Evolutionary conservation across 2,888 invertebrate species (phyloP), one percentile per base, ranked within the genome.

Genomic region (Pheosia gnoma): DNA sequence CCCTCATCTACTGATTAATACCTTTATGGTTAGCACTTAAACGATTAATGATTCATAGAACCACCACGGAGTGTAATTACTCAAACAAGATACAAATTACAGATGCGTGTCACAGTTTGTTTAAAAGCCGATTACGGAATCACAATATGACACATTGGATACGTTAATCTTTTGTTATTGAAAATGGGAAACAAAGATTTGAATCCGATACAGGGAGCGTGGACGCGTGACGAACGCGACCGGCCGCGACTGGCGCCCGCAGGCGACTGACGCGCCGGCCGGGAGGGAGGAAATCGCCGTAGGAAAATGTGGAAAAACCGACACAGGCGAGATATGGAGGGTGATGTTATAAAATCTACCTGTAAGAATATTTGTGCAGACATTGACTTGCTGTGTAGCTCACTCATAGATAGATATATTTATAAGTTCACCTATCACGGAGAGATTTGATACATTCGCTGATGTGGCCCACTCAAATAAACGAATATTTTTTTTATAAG

Each of bases 221-320:
- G 66, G 68, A 72, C 79, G 39, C 55, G 38, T 39, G 39, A 11
- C 13, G 39, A 55, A 55, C 55, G 75, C 83, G 80, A 71, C 79
- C 83, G 77, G 73, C 67, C 80, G 77, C 80, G 74, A 70, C 70
- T 66, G 61, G 74, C 79, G 82, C 77, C 80, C 74, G 80, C 70
- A 75, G 72, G 71, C 82, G 73, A 77, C 75, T 75, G 63, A 45
- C 70, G 71, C 58, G 57, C 59, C 58, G 59, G 54, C 13, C 6
- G 36, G 43, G 8, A 8, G 39, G 5, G 10, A 5, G 61, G 58
- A 59, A 58, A 13, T 57, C 57, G 59, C 38, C 56, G 13, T 13
- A 8, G 45, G 60, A 58, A 59, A 61, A 64, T 64, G 65, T 63
- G 74, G 72, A 60, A 71, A 73, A 62, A 61, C 65, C 71, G 59